Evolutionary conservation across 2,888 invertebrate genomes (phyloP).

Genomic region (Leptopilina syphax): DNA sequence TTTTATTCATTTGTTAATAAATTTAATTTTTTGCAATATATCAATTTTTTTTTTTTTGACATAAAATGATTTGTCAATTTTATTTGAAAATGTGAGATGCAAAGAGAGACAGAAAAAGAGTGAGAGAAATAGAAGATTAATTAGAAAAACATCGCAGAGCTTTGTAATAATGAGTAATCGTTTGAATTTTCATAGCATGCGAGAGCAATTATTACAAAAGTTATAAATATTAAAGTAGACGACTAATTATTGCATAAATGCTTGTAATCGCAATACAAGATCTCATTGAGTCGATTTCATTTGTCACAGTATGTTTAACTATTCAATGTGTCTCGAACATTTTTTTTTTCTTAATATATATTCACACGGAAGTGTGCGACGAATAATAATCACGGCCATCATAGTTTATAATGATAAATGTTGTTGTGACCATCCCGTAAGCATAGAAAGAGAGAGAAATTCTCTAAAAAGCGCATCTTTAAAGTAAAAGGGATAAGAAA

Average conservation of each 20-base stretch:
- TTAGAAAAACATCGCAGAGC: no score
- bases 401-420: slow-evolving; percentile 19
- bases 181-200: background rate
- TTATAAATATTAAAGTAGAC: background rate
- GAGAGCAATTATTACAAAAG: background rate
- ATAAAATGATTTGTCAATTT: no score
- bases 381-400: slow-evolving; percentile 23
- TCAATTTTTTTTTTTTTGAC: no score
- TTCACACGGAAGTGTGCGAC: slow-evolving; percentile 14
- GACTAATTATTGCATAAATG: slow-evolving; percentile 8
- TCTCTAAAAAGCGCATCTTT: no score
- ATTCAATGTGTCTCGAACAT: background rate
- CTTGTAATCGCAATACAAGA: background rate
- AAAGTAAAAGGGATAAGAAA: background rate
- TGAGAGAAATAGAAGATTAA: no score
- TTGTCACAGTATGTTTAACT: slow-evolving; percentile 13
- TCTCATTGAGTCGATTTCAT: slow-evolving; percentile 2
- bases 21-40: no score
- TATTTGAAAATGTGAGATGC: no score
- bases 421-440: slow-evolving; percentile 17
- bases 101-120: no score
- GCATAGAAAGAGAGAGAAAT: slow-evolving; percentile 1
- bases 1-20: no score
- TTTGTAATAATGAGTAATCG: background rate
- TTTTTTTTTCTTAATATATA: background rate